Percentiles rank a stretch among this genome's conserved stretches.
Conservation (phyloP, 2,113 vertebrate species). For the Siniperca chuatsi region DNA sequence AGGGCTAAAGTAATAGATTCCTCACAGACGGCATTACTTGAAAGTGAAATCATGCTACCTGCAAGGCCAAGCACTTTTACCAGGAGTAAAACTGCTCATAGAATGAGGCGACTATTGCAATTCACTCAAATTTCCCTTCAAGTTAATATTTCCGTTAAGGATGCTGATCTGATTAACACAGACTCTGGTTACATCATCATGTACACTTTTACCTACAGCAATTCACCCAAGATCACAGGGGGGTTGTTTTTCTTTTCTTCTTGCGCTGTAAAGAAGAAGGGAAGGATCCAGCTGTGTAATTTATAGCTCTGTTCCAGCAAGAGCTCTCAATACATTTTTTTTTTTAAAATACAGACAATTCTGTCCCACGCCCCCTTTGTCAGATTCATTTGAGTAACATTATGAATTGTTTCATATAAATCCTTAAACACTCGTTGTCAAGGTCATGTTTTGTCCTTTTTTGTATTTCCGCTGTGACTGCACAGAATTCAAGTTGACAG, state of each 20-base stretch:
- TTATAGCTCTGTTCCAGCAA: constrained; percentile 43
- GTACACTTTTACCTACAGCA: not conserved
- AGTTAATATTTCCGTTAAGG: constrained; percentile 25
- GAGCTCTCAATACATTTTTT: constrained; percentile 39
- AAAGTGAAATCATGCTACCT: constrained; percentile 66
- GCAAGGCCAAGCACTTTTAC: constrained; percentile 45
- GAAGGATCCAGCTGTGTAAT: constrained; percentile 44
- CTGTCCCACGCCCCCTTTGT: not conserved
- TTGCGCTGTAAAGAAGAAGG: constrained; percentile 2
- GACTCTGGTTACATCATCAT: constrained; percentile 12
- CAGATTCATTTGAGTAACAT: not conserved
- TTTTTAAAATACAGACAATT: no score
- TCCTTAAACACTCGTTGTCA: not conserved
- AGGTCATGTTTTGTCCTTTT: not conserved
- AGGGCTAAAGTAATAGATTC: constrained; percentile 75
- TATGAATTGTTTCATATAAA: not conserved
- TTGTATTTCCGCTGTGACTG: not conserved
- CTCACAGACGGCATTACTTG: constrained; percentile 73
- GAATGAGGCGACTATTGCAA: constrained; percentile 24
- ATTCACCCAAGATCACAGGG: not conserved
- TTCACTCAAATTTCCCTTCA: constrained; percentile 33
- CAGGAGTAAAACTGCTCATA: constrained; percentile 34
- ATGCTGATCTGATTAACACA: constrained; percentile 15
- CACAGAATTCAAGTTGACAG: no score
- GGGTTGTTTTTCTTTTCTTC: constrained; percentile 11